A percentile compares a stretch with the other conserved stretches of the same genome.
Evolutionary conservation across 2,888 invertebrate genomes (phyloP).

Genomic region (Nemotelus nigrinus): DNA sequence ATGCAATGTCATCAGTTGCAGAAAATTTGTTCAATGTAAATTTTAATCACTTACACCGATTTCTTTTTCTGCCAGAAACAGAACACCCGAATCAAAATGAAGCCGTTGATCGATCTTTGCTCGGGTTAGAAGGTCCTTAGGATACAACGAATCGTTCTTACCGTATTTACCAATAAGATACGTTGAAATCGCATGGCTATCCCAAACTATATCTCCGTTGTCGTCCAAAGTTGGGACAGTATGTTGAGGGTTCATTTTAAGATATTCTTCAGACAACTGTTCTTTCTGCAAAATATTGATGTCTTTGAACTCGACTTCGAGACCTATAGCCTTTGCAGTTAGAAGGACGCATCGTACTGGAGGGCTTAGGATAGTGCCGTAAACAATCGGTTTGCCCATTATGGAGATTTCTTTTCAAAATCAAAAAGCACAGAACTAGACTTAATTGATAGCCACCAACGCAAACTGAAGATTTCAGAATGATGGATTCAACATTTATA

Average conservation of each 20-base stretch:
- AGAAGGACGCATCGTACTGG: constrained; percentile 58
- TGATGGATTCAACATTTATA: no score
- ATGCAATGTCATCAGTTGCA: no score
- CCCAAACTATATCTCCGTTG: constrained; percentile 53
- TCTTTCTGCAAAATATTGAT: constrained; percentile 56
- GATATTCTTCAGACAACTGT: constrained; percentile 21
- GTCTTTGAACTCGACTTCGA: constrained; percentile 52
- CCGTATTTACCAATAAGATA: constrained; percentile 56
- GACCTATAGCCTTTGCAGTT: constrained; percentile 56
- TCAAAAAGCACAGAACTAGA: no score
- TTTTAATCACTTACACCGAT: constrained; percentile 39
- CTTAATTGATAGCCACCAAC: no score
- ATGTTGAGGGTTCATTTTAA: constrained; percentile 69
- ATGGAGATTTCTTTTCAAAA: no score
- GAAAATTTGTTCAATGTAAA: no score
- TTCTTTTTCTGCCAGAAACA: constrained; percentile 52
- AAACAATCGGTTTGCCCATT: constrained; percentile 56
- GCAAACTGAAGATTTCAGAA: no score
- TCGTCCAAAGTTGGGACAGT: constrained; percentile 57
- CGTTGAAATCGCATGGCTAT: constrained; percentile 57
- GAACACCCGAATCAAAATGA: constrained; percentile 56
- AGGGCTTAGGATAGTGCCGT: constrained; percentile 56
- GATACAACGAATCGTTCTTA: constrained; percentile 56
- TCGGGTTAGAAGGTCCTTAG: constrained; percentile 57
- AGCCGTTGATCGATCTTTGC: constrained; percentile 58